Conservation (phyloP, 2,113 vertebrate species). For the Pteronura brasiliensis region DNA sequence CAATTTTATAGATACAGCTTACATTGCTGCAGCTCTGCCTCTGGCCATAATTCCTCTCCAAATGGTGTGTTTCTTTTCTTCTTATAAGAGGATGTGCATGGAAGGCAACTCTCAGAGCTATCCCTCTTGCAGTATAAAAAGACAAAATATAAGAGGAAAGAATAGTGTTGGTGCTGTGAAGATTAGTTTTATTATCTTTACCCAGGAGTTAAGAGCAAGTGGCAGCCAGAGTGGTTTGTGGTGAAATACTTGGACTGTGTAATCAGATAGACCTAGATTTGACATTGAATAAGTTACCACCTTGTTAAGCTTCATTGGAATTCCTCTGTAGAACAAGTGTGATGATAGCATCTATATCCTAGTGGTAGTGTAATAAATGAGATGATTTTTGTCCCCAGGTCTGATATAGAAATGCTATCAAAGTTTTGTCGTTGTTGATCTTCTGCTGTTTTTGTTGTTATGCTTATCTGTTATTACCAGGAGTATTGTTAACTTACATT, state of each 20-base stretch:
- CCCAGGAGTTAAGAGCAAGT: background rate
- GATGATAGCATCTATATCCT: background rate
- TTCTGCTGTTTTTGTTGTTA: background rate
- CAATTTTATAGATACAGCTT: background rate
- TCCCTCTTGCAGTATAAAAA: background rate
- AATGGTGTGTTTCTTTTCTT: background rate
- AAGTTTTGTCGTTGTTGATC: background rate
- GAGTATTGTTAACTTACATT: background rate
- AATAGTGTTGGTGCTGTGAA: background rate
- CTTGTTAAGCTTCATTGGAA: background rate
- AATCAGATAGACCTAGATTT: background rate
- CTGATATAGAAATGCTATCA: background rate
- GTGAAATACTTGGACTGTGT: background rate
- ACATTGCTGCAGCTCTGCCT: background rate
- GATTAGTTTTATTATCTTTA: background rate
- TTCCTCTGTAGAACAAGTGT: background rate
- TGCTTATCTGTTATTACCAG: background rate
- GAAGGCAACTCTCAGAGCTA: background rate
- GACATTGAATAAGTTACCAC: background rate
- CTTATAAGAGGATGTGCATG: background rate
- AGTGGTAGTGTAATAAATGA: background rate
- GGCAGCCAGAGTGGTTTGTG: background rate
- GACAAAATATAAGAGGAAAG: background rate
- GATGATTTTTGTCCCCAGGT: background rate
- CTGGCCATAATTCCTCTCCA: background rate